A percentile compares a stretch with the other conserved stretches of the same genome.
These are phyloP conservation scores for Rhincodon typus DNA, from an alignment of 2,797 vertebrate genomes.

Conservation along the genomic window DNA sequence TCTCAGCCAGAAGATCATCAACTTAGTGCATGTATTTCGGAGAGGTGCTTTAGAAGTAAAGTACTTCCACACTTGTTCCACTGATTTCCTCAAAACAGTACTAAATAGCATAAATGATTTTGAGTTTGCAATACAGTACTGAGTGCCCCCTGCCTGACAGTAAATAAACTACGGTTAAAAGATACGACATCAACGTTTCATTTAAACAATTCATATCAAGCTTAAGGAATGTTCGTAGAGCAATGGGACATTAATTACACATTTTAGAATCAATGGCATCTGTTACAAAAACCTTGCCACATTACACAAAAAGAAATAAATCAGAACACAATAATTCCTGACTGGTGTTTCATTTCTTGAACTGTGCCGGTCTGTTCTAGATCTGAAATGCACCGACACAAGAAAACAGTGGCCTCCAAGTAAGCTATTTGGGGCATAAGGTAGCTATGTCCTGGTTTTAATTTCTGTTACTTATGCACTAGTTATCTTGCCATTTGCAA, in stretches of 20 bases:
- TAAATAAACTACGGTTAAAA: not conserved
- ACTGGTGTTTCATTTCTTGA: not conserved
- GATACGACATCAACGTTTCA: not conserved
- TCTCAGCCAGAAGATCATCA: not conserved
- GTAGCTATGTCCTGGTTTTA: not conserved
- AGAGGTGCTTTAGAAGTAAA: not conserved
- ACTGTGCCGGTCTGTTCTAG: not conserved
- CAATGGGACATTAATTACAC: not conserved
- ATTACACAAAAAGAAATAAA: not conserved
- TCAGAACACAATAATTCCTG: too few species aligned
- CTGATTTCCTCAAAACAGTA: not conserved
- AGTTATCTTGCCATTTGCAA: not conserved
- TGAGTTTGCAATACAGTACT: not conserved
- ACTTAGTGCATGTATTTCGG: not conserved
- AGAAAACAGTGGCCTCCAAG: not conserved
- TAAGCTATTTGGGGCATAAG: not conserved
- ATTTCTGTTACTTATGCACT: not conserved
- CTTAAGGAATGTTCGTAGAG: not conserved
- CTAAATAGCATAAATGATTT: not conserved
- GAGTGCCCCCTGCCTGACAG: conserved; percentile 20
- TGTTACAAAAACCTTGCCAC: not conserved
- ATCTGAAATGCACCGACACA: not conserved
- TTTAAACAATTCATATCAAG: not conserved
- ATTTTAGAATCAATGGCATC: not conserved
- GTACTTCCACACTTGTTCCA: not conserved